Evolutionary conservation across 2,113 vertebrate genomes (phyloP).

Genomic region (Ginglymostoma cirratum): DNA sequence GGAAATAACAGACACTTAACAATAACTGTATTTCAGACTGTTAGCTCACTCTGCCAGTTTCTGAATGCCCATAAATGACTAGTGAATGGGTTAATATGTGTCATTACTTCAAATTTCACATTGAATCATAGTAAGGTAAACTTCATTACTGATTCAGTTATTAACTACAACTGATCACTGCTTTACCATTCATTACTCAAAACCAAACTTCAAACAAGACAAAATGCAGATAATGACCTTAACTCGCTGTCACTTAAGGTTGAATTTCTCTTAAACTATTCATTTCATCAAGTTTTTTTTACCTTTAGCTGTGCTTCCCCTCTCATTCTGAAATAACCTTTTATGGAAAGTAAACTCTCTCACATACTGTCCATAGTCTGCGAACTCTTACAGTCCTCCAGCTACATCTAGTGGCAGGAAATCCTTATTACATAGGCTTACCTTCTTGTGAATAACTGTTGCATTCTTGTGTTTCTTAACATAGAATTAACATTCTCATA

Average conservation of each 20-base stretch:
- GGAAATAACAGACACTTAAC: not conserved
- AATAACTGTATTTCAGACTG: not conserved
- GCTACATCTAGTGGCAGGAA: conserved; percentile 31
- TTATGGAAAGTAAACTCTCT: not conserved
- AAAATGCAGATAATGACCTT: not conserved
- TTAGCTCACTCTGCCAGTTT: not conserved
- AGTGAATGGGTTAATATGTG: not conserved
- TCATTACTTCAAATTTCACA: not conserved
- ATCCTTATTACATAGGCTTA: not conserved
- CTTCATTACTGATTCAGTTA: not conserved
- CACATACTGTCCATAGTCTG: not conserved
- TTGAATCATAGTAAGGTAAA: not conserved
- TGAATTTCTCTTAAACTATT: not conserved
- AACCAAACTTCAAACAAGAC: not conserved
- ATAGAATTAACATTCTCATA: no score
- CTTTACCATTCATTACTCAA: not conserved
- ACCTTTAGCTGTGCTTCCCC: not conserved
- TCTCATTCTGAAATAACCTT: not conserved
- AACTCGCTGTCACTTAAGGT: not conserved
- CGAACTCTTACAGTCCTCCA: not conserved
- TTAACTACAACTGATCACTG: not conserved
- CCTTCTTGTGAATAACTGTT: not conserved
- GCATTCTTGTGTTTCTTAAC: no score
- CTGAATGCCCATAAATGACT: not conserved
- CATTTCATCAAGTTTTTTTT: not conserved